Evolutionary conservation across 2,888 invertebrate species (phyloP).

Genomic region (Patella depressa): DNA sequence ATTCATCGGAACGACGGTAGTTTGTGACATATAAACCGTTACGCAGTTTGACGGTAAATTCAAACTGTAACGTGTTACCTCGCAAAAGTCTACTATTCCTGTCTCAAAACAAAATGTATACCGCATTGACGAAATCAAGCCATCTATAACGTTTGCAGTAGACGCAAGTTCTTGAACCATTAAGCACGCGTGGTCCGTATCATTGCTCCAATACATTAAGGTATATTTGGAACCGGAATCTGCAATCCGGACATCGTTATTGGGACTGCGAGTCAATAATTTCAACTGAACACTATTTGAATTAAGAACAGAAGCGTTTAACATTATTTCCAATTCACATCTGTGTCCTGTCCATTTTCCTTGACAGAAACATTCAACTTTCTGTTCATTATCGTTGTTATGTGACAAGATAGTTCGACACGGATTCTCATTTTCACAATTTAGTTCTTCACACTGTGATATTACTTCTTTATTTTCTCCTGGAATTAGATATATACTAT

Average conservation of each 20-base stretch:
- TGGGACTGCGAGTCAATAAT: not conserved
- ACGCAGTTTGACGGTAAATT: constrained; percentile 17
- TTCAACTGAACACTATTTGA: constrained; percentile 24
- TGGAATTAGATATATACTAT: no score
- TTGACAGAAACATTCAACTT: constrained; percentile 32
- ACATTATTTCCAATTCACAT: constrained; percentile 28
- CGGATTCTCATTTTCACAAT: constrained; percentile 35
- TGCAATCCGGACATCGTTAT: not conserved
- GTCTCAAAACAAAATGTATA: constrained; percentile 35
- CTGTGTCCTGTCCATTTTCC: constrained; percentile 35
- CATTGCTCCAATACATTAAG: constrained; percentile 23
- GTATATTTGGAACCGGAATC: constrained; percentile 11
- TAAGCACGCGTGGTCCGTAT: constrained; percentile 27
- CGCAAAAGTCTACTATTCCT: constrained; percentile 36
- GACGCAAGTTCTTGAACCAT: constrained; percentile 26
- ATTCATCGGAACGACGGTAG: not conserved
- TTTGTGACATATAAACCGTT: not conserved
- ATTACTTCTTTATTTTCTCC: no score
- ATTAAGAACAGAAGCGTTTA: constrained; percentile 18
- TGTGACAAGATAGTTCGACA: constrained; percentile 24
- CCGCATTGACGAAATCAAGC: constrained; percentile 21
- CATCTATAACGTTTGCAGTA: constrained; percentile 13
- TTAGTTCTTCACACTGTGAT: constrained; percentile 30
- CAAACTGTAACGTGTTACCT: constrained; percentile 19
- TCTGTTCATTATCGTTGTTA: constrained; percentile 18